Evolutionary conservation across 1,140 invertebrate species (phyloP).

Genomic region (Nomia melanderi): DNA sequence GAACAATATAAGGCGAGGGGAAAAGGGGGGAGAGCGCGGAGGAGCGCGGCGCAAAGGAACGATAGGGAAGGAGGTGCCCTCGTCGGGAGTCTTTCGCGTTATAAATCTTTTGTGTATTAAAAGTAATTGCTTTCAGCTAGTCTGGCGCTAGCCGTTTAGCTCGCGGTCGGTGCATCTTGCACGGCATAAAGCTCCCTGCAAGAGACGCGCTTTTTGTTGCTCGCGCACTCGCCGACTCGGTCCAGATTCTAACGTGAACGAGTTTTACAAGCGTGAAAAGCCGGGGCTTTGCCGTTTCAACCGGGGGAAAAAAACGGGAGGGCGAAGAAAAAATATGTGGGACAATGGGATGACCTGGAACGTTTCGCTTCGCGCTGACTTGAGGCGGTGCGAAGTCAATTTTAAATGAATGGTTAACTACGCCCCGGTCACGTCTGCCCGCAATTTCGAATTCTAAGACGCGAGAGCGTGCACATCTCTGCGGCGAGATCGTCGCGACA

Average conservation of each 20-base stretch:
- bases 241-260: conserved; percentile 18
- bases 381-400: no score
- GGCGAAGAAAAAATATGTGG: background rate
- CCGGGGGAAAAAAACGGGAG: no score
- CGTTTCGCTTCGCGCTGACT: background rate
- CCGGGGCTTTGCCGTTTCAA: background rate
- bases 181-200: background rate
- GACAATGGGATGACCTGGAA: background rate
- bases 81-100: conserved; percentile 45
- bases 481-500: no score
- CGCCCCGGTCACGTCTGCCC: no score
- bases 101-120: conserved; percentile 70
- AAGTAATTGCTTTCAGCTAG: conserved; percentile 70
- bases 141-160: conserved; percentile 48
- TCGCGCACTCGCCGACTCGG: conserved; percentile 8
- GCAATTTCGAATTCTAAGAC: background rate
- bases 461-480: no score
- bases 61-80: background rate
- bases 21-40: background rate
- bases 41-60: background rate
- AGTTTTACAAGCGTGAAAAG: conserved; percentile 13
- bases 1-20: conserved; percentile 12
- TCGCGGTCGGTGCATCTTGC: conserved; percentile 42
- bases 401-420: no score
- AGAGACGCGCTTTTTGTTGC: background rate